Base-by-base conservation (phyloP, 2,888 invertebrate species). In the Phyto melanocephala region DNA sequence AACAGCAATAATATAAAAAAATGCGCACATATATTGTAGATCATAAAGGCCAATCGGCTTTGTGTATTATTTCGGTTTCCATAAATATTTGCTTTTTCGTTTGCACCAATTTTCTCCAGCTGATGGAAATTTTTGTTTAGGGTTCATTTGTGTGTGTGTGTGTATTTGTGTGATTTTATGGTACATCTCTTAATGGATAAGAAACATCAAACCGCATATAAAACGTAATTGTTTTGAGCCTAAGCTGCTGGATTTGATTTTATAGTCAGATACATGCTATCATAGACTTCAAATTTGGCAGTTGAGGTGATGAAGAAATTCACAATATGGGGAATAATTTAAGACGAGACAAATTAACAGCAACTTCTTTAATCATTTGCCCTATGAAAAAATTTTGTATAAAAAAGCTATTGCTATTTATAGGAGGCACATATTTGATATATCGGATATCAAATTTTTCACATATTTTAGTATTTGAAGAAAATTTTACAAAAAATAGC, bases 201-300 rank as follows among this genome's bases (percentile, higher is more conserved):
- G 60, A 45, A 71, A 47, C 71, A 71, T 67, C 71, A 65, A 82
- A 79, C 37, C 60, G 79, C 63, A 71, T 35, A 79, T 79, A 79
- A 82, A 82, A 82, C 40, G 54, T 71, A 79, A 79, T 76, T 82
- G 82, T 62, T 76, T 62, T 67, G 70, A 71, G 65, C 42, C 82
- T 75, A 79, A 75, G 79, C 71, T 71, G 79, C 71, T 71, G 65
- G 79, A 33, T 71, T 78, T 60, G 10, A 63, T 50, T 68, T 78
- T 78, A 78, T 62, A 28, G 56, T 28, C 28, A 22, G 37, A 8
- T 37, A 40, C 20, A 10, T 28, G 20, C 24, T 13, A 50, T n/a
- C 3, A n/a, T 20, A 33, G 2, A 28, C 15, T 42, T 68, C 24
- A 13, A n/a, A 15, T 24, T 11, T 24, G 33, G 11, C 5, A 50